Evolutionary conservation across 2,797 vertebrate species (phyloP).

Genomic region (Xiphorhynchus erythropygius): DNA sequence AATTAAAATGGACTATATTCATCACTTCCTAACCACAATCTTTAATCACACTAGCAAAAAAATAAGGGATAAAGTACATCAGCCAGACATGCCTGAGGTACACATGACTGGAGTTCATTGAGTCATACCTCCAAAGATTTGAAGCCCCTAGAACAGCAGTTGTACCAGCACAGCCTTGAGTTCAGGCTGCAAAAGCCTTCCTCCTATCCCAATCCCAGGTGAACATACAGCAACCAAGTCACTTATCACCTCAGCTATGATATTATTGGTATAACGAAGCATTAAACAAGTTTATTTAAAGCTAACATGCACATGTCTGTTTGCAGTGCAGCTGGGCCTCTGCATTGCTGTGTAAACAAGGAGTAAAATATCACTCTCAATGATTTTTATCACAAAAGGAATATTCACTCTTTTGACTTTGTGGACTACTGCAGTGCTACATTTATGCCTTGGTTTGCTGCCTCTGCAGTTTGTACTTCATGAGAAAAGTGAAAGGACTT

Average conservation of each 20-base stretch:
- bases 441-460: not conserved
- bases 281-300: not conserved
- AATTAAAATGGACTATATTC: not conserved
- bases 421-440: not conserved
- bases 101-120: not conserved
- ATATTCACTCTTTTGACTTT: not conserved
- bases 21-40: not conserved
- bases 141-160: not conserved
- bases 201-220: rapidly evolving
- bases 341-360: not conserved
- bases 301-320: not conserved
- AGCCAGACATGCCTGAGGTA: not conserved
- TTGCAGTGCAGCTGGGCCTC: not conserved
- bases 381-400: not conserved
- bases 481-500: not conserved
- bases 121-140: not conserved
- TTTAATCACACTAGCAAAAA: not conserved
- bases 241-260: not conserved
- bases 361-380: not conserved
- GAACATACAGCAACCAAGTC: not conserved
- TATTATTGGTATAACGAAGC: not conserved
- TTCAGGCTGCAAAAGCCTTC: not conserved
- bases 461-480: not conserved
- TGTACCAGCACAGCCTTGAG: not conserved
- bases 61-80: not conserved